A percentile compares a stretch with the other conserved stretches of the same genome.
Evolutionary conservation across 2,888 invertebrate species (phyloP).

Genomic region (Norana najaformis): DNA sequence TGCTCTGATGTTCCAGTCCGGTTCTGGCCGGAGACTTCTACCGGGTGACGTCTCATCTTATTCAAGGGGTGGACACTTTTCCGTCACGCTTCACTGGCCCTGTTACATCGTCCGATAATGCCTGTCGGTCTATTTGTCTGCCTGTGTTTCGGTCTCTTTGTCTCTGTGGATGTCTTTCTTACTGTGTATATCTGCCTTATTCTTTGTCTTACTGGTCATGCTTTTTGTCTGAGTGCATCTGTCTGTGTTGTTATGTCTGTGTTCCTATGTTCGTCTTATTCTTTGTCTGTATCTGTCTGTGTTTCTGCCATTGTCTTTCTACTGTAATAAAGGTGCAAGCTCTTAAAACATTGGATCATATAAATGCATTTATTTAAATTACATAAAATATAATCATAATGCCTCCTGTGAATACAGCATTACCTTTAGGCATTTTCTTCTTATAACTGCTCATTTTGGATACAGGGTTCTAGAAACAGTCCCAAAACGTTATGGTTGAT

Average conservation of each 20-base stretch:
- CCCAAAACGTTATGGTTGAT: no score
- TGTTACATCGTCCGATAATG: not conserved
- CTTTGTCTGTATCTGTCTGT: not conserved
- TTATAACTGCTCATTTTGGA: no score
- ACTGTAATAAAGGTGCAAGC: not conserved
- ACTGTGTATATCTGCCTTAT: not conserved
- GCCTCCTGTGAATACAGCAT: no score
- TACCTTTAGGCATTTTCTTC: no score
- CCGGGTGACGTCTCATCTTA: not conserved
- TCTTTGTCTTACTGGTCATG: no score
- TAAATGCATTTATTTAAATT: no score
- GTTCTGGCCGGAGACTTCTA: not conserved
- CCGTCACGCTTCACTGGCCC: not conserved
- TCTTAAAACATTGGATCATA: no score
- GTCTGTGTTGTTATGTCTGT: no score
- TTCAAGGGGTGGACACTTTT: constrained; percentile 13
- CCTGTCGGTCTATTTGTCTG: not conserved
- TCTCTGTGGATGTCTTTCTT: no score
- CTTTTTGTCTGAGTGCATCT: not conserved
- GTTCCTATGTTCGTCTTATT: no score
- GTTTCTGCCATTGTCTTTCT: not conserved
- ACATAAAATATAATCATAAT: no score
- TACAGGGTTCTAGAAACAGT: not conserved
- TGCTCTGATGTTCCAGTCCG: not conserved
- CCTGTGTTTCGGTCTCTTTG: not conserved